Evolutionary conservation across 2,113 vertebrate genomes (phyloP), one percentile per base, ranked within the genome.

Genomic region (Reinhardtius hippoglossoides): DNA sequence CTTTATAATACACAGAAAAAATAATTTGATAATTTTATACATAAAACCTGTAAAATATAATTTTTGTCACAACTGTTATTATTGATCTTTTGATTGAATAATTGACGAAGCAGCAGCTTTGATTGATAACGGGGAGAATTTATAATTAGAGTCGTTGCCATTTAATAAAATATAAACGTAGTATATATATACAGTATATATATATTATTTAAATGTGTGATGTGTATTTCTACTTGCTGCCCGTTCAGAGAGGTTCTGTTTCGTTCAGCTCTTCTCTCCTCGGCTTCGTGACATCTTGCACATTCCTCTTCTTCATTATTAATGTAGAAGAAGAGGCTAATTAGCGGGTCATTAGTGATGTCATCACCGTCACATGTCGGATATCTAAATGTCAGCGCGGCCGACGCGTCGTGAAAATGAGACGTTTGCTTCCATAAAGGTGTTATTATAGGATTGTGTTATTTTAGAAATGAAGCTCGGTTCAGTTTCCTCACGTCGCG

Each of bases 331-430:
- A 63, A 57, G n/a, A 40, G 74, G 52, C n/a, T 82, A 67, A 74
- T 88, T 76, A 77, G 65, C 27, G 31, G 77, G 75, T 67, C 72
- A 73, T 81, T 77, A 79, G 82, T 74, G 75, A 80, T 71, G 78
- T 71, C 73, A 80, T 42, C 21, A 60, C 35, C 37, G 73, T 82
- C 79, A 63, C 67, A 74, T 59, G 59, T 67, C 63, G n/a, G 71
- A 69, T 55, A 7, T 50, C 5, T 16, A 50, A 50, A 20, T 20
- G 48, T 50, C 48, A 18, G 48, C 1, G 48, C 18, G 48, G 5
- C 42, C 20, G 48, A 50, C 5, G 48, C 0, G 48, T 18, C 14
- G 44, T 52, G 50, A n/a, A 2, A 8, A n/a, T 52, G 50, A 52
- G 4, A 3, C 46, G 16, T 48, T 48, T 16, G 7, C 46, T 18